Evolutionary conservation across 1,140 invertebrate genomes (phyloP), one percentile per base, ranked within the genome.

Genomic region (Cherax quadricarinatus): DNA sequence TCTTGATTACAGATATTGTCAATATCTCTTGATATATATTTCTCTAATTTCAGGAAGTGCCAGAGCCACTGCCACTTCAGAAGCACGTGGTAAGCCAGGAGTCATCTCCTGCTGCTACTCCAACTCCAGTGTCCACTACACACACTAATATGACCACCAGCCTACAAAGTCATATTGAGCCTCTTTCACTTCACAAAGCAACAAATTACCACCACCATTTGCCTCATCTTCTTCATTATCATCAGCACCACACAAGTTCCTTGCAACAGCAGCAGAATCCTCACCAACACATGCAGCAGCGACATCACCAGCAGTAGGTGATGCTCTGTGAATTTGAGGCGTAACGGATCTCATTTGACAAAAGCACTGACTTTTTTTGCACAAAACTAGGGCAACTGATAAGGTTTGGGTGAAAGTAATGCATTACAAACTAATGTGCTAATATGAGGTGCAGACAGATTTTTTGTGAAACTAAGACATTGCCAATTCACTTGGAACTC

Each of bases 181-280:
- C 88, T 66, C 41, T 90, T 51, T 53, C 88, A 53, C 70, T 90
- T 66, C 88, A 90, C 81, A 90, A 90, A 81, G 49, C 81, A 75
- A 49, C 88, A 30, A 84, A 41, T 73, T 84, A 90, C 49, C 88
- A 89, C 53, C 88, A 90, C 57, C 81, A 90, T 84, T 66, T 90
- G 16, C 81, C 82, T 30, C 88, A 90, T 57, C 62, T 84, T 21
- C 73, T 84, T 14, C 88, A 90, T 66, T 90, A 84, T 78, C 81
- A 83, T 51, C 82, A 83, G n/a, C 88, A 62, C 16, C 88, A 73
- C 82, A 83, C 48, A 24, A 84, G 66, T 62, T 84, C 88, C 18
- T 24, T 53, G 57, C 81, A 73, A 24, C 88, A 90, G 49, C 88
- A 83, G 12, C 88, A 84, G 48, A 80, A 90, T 57, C 48, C n/a